Base-by-base conservation (phyloP, 2,888 invertebrate species). In the Scelioninae gen. 1 region DNA sequence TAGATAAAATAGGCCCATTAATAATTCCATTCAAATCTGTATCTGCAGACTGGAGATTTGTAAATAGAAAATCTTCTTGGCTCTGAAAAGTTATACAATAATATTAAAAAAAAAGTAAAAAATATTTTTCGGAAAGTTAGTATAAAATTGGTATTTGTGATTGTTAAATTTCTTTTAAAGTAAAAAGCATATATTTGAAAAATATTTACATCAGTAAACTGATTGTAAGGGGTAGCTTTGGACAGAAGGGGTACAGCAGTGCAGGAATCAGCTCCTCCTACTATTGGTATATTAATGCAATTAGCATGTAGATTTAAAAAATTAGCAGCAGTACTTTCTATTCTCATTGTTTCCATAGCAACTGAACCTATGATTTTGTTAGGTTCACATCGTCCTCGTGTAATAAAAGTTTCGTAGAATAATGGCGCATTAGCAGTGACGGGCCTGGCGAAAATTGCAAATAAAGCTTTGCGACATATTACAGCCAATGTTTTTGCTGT, bases 191-290 rank as follows among this genome's bases (percentile, higher is more conserved):
- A 23, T 23, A 23, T 23, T 23, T 23, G 23, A 23, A 23, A 23
- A 38, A 45, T 29, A 63, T 51, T 51, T 77, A 77, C 77, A 10
- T 45, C n/a, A 15, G 86, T 86, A 79, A 91, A 89, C 53, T 85
- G 81, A 72, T 87, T 87, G 38, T 85, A 83, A 9, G 89, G 89
- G 60, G 79, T 85, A 8, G 89, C 87, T 53, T 80, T 85, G 2
- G 90, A 90, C 10, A 91, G 83, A 6, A 92, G 78, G 4, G 92
- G 92, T 0, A 91, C 90, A 15, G 88, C 60, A 10, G 89, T 90
- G 47, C 74, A 79, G 9, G 87, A 49, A 85, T 91, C 91, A 10
- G 90, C 89, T 10, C 92, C 91, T 15, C 89, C 91, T 8, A 88
- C 86, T 40, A 92, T 81, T 10, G 92, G 91, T 1, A 92, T 83